These are phyloP conservation scores for Caradrina clavipalpis DNA, from an alignment of 2,888 invertebrate species.

Conservation along the genomic window DNA sequence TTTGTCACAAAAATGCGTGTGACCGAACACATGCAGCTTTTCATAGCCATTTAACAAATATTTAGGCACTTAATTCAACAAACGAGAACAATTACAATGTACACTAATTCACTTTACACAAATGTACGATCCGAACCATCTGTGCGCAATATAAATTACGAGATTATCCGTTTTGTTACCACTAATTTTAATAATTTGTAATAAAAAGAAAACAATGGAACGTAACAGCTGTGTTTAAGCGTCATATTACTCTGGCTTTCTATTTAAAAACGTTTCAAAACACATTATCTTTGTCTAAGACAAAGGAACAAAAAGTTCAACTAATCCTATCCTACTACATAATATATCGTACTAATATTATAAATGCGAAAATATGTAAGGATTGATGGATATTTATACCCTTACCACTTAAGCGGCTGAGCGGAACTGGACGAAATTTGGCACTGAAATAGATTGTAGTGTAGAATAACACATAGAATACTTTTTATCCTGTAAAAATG, in stretches of 20 bases:
- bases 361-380: no score
- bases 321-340: no score
- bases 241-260: slow-evolving; percentile 28
- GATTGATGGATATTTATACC: no score
- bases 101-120: slow-evolving; percentile 35
- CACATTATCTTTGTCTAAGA: slow-evolving; percentile 21
- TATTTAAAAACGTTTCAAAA: slow-evolving; percentile 22
- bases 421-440: no score
- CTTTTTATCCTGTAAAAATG: no score
- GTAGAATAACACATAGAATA: no score
- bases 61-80: slow-evolving; percentile 16
- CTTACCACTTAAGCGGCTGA: no score
- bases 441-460: no score
- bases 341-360: no score
- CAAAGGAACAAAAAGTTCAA: slow-evolving; percentile 33
- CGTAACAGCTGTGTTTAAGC: slow-evolving; percentile 42
- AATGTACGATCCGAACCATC: slow-evolving; percentile 41
- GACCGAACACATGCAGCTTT: slow-evolving; percentile 18
- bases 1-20: slow-evolving; percentile 25
- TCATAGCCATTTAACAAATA: slow-evolving; percentile 31
- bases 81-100: slow-evolving; percentile 43
- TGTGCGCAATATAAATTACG: slow-evolving; percentile 44
- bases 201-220: slow-evolving; percentile 17
- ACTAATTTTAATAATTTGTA: slow-evolving; percentile 33
- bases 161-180: slow-evolving; percentile 47